Evolutionary conservation across 2,888 invertebrate genomes (phyloP).

Genomic region (Diachrysia chrysitis): DNA sequence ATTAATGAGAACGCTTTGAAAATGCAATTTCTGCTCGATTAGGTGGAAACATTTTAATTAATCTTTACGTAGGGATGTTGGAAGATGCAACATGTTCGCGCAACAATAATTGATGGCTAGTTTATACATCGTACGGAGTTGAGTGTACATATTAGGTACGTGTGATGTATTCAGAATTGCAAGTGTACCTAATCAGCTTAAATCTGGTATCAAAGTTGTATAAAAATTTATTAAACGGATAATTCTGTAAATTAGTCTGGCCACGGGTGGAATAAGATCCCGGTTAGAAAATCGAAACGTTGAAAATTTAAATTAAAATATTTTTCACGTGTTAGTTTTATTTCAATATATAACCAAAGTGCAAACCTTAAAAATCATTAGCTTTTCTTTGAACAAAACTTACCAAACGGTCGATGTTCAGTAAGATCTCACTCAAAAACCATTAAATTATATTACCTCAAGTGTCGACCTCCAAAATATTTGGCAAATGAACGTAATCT

Average conservation of each 20-base stretch:
- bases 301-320: too few species aligned
- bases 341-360: too few species aligned
- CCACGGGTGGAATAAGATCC: too few species aligned
- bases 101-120: conserved; percentile 26
- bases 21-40: conserved; percentile 61
- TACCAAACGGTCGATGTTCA: not conserved
- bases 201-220: too few species aligned
- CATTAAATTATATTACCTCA: conserved; percentile 43
- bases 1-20: conserved; percentile 60
- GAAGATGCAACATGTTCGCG: conserved; percentile 35
- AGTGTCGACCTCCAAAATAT: conserved; percentile 37
- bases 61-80: conserved; percentile 56
- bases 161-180: not conserved
- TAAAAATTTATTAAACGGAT: too few species aligned
- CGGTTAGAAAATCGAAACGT: too few species aligned
- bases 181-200: not conserved
- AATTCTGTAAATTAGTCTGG: too few species aligned
- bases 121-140: conserved; percentile 20
- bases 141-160: not conserved
- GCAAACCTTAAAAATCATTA: too few species aligned
- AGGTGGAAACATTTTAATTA: conserved; percentile 66
- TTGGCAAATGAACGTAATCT: conserved; percentile 47
- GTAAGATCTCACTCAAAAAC: conserved; percentile 12
- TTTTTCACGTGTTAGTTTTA: too few species aligned
- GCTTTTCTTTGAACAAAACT: not conserved